Evolutionary conservation across 2,888 invertebrate species (phyloP).

Genomic region (Taphrorychus bicolor): DNA sequence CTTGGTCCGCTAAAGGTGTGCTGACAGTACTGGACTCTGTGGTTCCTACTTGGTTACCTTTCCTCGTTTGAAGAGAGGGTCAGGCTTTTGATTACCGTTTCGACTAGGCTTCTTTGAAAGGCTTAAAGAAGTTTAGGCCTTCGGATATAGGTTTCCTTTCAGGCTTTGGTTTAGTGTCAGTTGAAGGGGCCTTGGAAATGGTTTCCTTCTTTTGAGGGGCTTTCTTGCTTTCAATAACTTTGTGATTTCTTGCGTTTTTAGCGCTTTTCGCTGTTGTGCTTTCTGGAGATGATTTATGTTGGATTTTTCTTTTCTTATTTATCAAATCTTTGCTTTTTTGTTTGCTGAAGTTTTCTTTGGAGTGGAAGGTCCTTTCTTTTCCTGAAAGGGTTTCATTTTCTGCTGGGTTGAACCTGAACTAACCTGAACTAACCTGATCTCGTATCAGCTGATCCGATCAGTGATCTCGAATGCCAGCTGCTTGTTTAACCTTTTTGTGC

Average conservation of each 20-base stretch:
- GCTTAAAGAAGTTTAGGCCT: conserved; percentile 73
- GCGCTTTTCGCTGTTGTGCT: conserved; percentile 86
- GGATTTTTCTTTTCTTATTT: conserved; percentile 52
- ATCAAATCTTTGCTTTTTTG: conserved; percentile 61
- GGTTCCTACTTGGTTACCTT: conserved; percentile 75
- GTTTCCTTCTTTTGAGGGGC: conserved; percentile 62
- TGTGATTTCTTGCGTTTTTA: conserved; percentile 87
- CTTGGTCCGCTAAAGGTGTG: conserved; percentile 69
- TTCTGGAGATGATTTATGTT: conserved; percentile 69
- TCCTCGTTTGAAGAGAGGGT: conserved; percentile 63
- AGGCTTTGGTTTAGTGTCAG: conserved; percentile 62
- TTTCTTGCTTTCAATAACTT: conserved; percentile 81
- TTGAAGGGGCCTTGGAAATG: conserved; percentile 53
- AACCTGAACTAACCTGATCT: too few species aligned
- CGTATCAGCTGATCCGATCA: too few species aligned
- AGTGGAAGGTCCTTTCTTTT: conserved; percentile 73
- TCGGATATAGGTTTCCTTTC: conserved; percentile 79
- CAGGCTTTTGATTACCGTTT: conserved; percentile 56
- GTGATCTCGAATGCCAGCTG: too few species aligned
- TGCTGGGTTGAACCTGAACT: too few species aligned
- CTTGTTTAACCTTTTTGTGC: too few species aligned
- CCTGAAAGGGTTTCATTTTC: conserved; percentile 61
- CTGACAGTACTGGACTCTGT: conserved; percentile 77
- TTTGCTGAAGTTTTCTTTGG: conserved; percentile 72
- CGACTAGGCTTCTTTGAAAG: conserved; percentile 58